Evolutionary conservation across 2,888 invertebrate species (phyloP).

Genomic region (Scaptodrosophila latifasciaeformis): DNA sequence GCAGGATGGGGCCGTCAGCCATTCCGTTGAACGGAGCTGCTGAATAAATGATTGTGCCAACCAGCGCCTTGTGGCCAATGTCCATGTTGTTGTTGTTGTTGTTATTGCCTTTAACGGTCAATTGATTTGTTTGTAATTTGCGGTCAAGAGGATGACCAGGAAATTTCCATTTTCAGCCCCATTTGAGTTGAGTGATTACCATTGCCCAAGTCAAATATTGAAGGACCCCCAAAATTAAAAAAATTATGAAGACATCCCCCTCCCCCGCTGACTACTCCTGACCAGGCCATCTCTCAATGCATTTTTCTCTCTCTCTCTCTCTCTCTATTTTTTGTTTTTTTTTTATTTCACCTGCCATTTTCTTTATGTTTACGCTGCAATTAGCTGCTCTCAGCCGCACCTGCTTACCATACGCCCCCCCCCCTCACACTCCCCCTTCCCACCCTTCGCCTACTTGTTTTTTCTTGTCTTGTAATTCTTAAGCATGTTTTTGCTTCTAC

Average conservation of each 20-base stretch:
- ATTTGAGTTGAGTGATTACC: constrained; percentile 6
- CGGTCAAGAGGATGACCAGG: constrained; percentile 3
- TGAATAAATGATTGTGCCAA: too few species aligned
- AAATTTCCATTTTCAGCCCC: too few species aligned
- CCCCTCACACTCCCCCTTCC: background rate
- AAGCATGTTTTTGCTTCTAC: too few species aligned
- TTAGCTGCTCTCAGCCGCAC: constrained; percentile 5
- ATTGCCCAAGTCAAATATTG: background rate
- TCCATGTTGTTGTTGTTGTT: background rate
- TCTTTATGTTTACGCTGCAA: constrained; percentile 32
- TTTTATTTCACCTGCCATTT: constrained; percentile 22
- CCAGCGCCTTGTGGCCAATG: too few species aligned
- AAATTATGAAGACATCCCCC: too few species aligned
- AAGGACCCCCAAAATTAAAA: too few species aligned
- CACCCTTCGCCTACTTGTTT: constrained; percentile 8
- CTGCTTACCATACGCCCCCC: background rate
- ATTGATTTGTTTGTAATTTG: constrained; percentile 54
- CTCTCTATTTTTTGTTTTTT: background rate
- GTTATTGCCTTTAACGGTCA: constrained; percentile 45
- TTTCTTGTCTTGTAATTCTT: too few species aligned
- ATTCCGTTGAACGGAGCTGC: constrained; percentile 12
- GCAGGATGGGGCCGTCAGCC: background rate
- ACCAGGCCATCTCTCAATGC: constrained; percentile 24
- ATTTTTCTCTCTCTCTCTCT: background rate
- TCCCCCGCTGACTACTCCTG: background rate